These are phyloP conservation scores for Periophthalmodon schlosseri DNA, from an alignment of 2,113 vertebrate species.

Conservation along the genomic window DNA sequence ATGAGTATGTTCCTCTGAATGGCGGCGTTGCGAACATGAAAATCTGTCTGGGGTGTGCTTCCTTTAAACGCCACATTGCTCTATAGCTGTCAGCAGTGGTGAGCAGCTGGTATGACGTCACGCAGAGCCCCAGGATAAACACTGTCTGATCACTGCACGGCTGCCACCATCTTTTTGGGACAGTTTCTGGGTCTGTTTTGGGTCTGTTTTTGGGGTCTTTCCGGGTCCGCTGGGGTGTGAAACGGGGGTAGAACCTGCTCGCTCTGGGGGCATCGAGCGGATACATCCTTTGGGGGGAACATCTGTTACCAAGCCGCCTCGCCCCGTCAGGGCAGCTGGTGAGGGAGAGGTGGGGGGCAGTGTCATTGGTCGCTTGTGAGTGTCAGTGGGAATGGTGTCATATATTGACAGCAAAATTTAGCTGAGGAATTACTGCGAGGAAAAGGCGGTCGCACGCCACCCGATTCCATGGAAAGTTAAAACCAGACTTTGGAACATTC, in stretches of 20 bases:
- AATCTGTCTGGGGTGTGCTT: background rate
- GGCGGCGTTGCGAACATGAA: background rate
- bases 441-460: background rate
- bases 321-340: slow-evolving; percentile 27
- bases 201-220: slow-evolving; percentile 30
- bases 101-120: slow-evolving; percentile 57
- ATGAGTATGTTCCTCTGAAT: background rate
- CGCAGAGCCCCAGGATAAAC: slow-evolving; percentile 48
- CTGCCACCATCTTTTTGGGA: slow-evolving; percentile 39
- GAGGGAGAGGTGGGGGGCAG: slow-evolving; percentile 10
- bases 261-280: slow-evolving; percentile 22
- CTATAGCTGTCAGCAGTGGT: slow-evolving; percentile 45
- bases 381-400: background rate
- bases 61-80: background rate
- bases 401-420: background rate
- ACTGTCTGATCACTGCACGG: slow-evolving; percentile 30
- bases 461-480: too few relatives aligned
- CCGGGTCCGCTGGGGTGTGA: slow-evolving; percentile 37
- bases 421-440: background rate
- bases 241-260: slow-evolving; percentile 1
- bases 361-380: slow-evolving; percentile 7
- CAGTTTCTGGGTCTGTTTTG: slow-evolving; percentile 5
- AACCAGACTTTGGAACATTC: too few relatives aligned
- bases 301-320: slow-evolving; percentile 50
- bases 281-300: slow-evolving; percentile 46